Conservation (phyloP, 2,888 invertebrate genomes). For the Tipula lateralis region DNA sequence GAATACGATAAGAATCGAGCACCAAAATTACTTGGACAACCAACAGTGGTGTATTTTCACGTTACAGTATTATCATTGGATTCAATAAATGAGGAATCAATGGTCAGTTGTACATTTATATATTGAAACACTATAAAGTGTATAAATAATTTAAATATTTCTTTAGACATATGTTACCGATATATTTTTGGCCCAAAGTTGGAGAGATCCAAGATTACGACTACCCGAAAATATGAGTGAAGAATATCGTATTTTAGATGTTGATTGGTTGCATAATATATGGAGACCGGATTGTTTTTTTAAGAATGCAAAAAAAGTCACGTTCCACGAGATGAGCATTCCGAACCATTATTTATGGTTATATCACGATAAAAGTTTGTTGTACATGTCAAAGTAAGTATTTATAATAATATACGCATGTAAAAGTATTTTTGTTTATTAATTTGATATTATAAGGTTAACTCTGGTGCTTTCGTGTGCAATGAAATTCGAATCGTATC, state of each 20-base stretch:
- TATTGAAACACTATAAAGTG: not conserved
- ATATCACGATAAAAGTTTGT: conserved; percentile 83
- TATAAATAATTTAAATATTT: conserved; percentile 5
- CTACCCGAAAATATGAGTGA: conserved; percentile 92
- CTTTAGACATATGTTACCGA: conserved; percentile 85
- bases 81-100: conserved; percentile 93
- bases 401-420: conserved; percentile 39
- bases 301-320: conserved; percentile 89
- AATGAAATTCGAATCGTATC: conserved; percentile 91
- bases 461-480: conserved; percentile 87
- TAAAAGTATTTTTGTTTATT: not conserved
- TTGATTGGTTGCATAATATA: conserved; percentile 84
- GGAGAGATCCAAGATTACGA: conserved; percentile 82
- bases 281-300: conserved; percentile 93
- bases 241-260: conserved; percentile 82
- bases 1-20: conserved; percentile 87
- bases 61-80: conserved; percentile 85
- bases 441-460: conserved; percentile 56
- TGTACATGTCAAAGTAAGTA: conserved; percentile 85
- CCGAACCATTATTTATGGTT: conserved; percentile 90
- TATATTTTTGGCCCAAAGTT: conserved; percentile 87
- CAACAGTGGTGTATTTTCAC: conserved; percentile 85
- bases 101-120: too few species aligned
- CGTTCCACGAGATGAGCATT: conserved; percentile 91
- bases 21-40: conserved; percentile 77